Evolutionary conservation across 2,797 vertebrate species (phyloP), one percentile per base, ranked within the genome.

Genomic region (Crypturellus tataupa): DNA sequence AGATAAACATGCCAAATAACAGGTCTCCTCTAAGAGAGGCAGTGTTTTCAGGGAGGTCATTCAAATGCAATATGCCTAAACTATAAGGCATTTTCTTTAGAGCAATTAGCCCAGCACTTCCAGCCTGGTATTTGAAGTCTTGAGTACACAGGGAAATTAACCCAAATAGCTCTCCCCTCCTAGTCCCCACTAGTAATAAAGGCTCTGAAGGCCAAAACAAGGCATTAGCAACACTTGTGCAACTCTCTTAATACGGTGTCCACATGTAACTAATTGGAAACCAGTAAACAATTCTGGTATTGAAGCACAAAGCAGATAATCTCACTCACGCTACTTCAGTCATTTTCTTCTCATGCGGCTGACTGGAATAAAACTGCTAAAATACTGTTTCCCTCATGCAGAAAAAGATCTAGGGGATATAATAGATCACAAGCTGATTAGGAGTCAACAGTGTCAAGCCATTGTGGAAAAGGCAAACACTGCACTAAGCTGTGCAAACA

Each of bases 401-500:
- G 94, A 95, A 96, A 96, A 96, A 95, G 94, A 94, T 93, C 94
- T 91, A 86, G 96, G 94, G 95, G 94, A 93, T 95, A 96, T 91
- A 96, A 96, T 56, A 96, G 95, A 96, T 96, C 96, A 91, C 96
- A 96, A 96, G 95, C 96, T 94, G 95, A 96, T 96, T 96, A 96
- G 95, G 91, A 96, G 93, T 94, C 94, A 96, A 96, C 95, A 93
- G 96, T 96, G 94, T 96, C 96, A 95, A 93, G 94, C 70, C 94
- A 94, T 96, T 96, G 96, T 96, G 94, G 79, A 94, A 95, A 95
- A 96, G 93, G 94, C 96, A 96, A 96, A 96, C 96, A 96, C 49
- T 56, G 90, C 90, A 79, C 93, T 96, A 96, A 96, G 96, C 96
- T 95, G 96, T 90, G 94, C 95, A 96, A 96, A 96, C 95, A 96